Conservation (phyloP, 1,140 invertebrate species). For the Magallana ariakensis region DNA sequence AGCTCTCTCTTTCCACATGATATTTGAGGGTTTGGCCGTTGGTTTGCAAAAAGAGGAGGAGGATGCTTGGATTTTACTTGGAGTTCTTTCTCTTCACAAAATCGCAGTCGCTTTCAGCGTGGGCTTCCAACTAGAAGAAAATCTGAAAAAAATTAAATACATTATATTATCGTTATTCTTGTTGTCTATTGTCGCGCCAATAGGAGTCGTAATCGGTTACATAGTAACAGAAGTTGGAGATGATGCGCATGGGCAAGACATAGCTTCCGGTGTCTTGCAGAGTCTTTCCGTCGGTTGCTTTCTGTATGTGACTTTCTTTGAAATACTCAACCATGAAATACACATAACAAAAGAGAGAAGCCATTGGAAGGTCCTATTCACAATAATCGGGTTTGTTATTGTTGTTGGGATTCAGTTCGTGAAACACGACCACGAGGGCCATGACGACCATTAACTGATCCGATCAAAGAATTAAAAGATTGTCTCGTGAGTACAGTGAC, state of each 20-base stretch:
- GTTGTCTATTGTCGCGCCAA: slow-evolving; percentile 86
- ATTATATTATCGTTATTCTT: slow-evolving; percentile 70
- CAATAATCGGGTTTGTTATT: slow-evolving; percentile 59
- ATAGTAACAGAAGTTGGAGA: slow-evolving; percentile 76
- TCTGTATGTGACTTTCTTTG: slow-evolving; percentile 94
- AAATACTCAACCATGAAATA: slow-evolving; percentile 86
- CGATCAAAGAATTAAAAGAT: not conserved
- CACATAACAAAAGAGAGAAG: slow-evolving; percentile 59
- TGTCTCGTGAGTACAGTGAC: not conserved
- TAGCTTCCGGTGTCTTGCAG: slow-evolving; percentile 81
- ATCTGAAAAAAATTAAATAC: slow-evolving; percentile 81
- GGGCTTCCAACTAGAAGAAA: slow-evolving; percentile 85
- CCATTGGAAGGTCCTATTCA: slow-evolving; percentile 60
- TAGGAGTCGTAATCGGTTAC: slow-evolving; percentile 83
- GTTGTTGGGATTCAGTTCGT: slow-evolving; percentile 60
- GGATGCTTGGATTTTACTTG: slow-evolving; percentile 86
- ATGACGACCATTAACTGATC: not conserved
- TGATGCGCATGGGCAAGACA: slow-evolving; percentile 61
- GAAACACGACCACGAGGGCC: not conserved
- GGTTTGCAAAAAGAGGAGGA: slow-evolving; percentile 76
- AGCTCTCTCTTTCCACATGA: slow-evolving; percentile 74
- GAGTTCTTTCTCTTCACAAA: slow-evolving; percentile 84
- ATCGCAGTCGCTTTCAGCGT: slow-evolving; percentile 89
- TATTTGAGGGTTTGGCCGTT: slow-evolving; percentile 74
- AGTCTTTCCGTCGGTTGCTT: slow-evolving; percentile 91